Percentiles rank a stretch among this genome's conserved stretches.
phyloP scores from a whole-genome alignment of 2,797 vertebrate genomes.

The Crocidura indochinensis region DNA sequence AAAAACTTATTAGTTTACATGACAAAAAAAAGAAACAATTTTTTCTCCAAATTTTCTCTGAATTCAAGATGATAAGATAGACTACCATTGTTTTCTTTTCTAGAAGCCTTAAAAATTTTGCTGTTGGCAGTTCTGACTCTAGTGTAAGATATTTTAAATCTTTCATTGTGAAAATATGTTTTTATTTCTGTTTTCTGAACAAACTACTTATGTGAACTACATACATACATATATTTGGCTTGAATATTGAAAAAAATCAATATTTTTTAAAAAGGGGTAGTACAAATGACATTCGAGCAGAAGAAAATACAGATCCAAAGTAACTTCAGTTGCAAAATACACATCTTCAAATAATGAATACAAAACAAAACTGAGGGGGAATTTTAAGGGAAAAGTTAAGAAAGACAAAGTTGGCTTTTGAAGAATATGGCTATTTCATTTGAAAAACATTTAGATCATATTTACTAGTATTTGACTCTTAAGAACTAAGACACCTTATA shows the following conservation, averaged over 20 bases:
- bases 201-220: neutral
- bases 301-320: neutral
- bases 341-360: neutral
- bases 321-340: neutral
- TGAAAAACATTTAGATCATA: neutral
- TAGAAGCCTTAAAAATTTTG: neutral
- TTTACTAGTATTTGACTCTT: conserved; percentile 23
- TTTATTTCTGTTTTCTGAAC: conserved; percentile 3
- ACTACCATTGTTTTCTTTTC: neutral
- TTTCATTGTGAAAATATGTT: neutral
- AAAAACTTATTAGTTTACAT: neutral
- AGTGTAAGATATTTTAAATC: conserved; percentile 1
- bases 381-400: neutral
- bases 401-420: neutral
- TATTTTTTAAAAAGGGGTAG: neutral
- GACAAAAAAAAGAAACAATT: neutral
- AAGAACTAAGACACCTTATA: conserved; percentile 20
- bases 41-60: neutral
- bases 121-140: neutral
- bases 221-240: neutral
- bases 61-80: neutral
- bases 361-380: neutral
- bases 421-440: neutral
- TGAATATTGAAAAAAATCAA: neutral
- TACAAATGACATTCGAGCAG: neutral